phyloP scores from a whole-genome alignment of 2,113 vertebrate genomes.

The Poecilia latipinna region DNA sequence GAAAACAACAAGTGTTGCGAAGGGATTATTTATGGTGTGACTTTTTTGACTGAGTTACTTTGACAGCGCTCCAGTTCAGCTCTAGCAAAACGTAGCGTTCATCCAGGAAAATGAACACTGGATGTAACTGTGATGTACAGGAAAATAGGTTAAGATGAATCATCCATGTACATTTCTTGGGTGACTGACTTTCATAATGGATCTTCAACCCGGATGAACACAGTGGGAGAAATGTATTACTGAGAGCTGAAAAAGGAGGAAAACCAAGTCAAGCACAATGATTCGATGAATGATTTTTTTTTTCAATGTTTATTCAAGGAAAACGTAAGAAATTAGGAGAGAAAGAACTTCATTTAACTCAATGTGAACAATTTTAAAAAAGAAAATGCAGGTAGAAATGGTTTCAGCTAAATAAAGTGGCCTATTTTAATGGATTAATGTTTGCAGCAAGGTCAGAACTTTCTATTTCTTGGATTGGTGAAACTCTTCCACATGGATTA shows the following conservation, averaged over 20 bases:
- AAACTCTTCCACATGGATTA: no score
- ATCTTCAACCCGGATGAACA: constrained; percentile 59
- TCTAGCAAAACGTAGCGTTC: not conserved
- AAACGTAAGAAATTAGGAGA: no score
- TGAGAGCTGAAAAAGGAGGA: not conserved
- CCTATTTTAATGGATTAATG: no score
- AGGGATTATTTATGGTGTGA: constrained; percentile 26
- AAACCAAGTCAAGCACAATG: no score
- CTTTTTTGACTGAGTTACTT: constrained; percentile 39
- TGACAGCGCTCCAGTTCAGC: not conserved
- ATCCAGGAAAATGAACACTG: not conserved
- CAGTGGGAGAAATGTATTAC: constrained; percentile 15
- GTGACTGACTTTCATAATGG: constrained; percentile 28
- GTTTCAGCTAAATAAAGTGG: no score
- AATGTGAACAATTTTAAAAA: no score
- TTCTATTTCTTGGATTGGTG: no score
- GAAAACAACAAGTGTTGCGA: not conserved
- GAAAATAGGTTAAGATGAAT: constrained; percentile 52
- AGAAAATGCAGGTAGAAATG: no score
- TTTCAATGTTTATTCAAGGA: not conserved
- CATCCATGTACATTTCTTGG: constrained; percentile 46
- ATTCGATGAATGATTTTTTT: no score
- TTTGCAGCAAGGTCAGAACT: no score
- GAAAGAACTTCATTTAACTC: no score
- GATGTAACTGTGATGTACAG: constrained; percentile 32